Conservation (phyloP, 2,113 vertebrate genomes). For the Gopherus flavomarginatus region DNA sequence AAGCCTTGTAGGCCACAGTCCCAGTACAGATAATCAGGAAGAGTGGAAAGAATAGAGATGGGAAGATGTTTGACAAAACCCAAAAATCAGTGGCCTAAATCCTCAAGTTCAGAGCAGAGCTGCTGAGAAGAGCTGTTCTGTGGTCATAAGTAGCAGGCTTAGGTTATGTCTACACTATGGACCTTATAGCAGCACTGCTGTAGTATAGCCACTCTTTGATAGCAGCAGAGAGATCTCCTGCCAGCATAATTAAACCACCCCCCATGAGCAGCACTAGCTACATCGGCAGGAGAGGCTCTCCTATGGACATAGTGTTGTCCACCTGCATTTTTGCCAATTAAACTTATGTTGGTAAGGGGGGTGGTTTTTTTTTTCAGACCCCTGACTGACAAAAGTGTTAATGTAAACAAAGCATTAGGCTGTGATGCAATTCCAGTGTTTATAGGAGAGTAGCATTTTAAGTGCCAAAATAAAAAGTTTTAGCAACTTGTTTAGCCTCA, state of each 20-base stretch:
- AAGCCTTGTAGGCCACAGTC: neutral
- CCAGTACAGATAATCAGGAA: neutral
- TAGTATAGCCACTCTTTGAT: too few relatives aligned
- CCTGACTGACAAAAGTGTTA: too few relatives aligned
- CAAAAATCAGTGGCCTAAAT: neutral
- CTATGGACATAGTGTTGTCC: too few relatives aligned
- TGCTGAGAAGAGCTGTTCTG: neutral
- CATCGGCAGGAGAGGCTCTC: too few relatives aligned
- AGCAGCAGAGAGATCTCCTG: too few relatives aligned
- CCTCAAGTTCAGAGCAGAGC: neutral
- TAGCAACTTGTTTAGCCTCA: neutral
- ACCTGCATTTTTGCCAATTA: too few relatives aligned
- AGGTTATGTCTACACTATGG: neutral
- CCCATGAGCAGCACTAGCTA: too few relatives aligned
- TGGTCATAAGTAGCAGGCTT: neutral
- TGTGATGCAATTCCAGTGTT: neutral
- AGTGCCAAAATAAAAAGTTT: neutral
- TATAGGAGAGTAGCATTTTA: neutral
- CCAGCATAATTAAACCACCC: too few relatives aligned
- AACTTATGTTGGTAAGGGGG: too few relatives aligned
- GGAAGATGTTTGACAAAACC: neutral
- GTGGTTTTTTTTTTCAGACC: too few relatives aligned
- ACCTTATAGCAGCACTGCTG: too few relatives aligned
- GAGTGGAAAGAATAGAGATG: neutral
- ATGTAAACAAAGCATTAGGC: too few relatives aligned